Conservation (phyloP, 2,113 vertebrate species). For the Notechis scutatus region DNA sequence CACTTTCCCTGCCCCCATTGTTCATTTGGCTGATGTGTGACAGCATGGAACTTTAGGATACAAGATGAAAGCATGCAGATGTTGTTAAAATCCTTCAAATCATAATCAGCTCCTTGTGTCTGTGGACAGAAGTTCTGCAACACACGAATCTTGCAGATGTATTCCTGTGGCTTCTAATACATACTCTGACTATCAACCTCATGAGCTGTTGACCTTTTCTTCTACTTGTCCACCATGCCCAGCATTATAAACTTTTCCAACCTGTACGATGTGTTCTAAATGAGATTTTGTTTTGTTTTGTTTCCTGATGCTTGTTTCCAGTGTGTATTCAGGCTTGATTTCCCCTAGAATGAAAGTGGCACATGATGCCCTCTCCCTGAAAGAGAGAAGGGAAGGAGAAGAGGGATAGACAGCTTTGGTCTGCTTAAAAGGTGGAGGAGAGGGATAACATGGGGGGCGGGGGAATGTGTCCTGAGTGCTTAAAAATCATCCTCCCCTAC, state of each 20-base stretch:
- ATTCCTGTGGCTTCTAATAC: background rate
- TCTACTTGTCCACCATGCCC: background rate
- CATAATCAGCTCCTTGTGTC: background rate
- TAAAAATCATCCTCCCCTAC: background rate
- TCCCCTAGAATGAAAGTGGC: background rate
- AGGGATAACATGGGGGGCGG: background rate
- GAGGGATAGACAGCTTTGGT: background rate
- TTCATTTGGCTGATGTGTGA: background rate
- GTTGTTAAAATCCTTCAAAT: background rate
- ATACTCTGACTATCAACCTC: background rate
- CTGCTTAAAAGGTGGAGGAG: background rate
- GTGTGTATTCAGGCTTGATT: background rate
- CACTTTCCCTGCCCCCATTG: background rate
- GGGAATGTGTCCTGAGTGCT: background rate
- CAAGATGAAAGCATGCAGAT: background rate
- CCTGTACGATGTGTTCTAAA: background rate
- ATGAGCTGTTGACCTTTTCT: background rate
- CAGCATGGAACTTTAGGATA: background rate
- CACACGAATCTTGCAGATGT: background rate
- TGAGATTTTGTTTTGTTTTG: background rate
- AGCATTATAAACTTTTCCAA: background rate
- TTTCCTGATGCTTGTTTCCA: background rate
- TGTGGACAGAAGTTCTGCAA: background rate
- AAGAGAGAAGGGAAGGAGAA: background rate
- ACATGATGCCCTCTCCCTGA: background rate